These are phyloP conservation scores for Diuraphis noxia DNA, from an alignment of 1,140 invertebrate species.

Conservation along the genomic window DNA sequence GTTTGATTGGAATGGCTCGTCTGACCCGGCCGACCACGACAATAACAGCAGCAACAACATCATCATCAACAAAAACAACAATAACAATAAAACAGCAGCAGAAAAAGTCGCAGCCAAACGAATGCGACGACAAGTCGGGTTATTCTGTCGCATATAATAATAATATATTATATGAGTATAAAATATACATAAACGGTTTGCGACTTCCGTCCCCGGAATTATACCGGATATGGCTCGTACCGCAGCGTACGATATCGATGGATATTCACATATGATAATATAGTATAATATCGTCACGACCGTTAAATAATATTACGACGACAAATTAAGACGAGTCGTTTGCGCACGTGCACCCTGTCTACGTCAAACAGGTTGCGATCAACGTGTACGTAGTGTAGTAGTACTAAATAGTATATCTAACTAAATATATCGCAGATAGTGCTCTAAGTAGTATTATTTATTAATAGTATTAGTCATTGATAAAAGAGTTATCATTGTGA, in stretches of 20 bases:
- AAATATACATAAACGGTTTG: background rate
- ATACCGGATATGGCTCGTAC: background rate
- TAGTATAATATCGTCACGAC: background rate
- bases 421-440: background rate
- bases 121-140: background rate
- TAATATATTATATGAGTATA: background rate
- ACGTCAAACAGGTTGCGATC: background rate
- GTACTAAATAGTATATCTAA: background rate
- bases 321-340: background rate
- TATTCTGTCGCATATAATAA: background rate
- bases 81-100: background rate
- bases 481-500: background rate
- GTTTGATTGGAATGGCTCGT: constrained; percentile 59
- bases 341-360: background rate
- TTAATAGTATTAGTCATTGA: no score
- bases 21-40: constrained; percentile 32
- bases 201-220: background rate
- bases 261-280: background rate
- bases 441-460: no score
- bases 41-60: background rate
- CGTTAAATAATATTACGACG: background rate
- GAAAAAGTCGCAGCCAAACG: background rate
- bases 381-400: background rate
- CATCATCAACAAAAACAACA: no score
- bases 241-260: background rate